Conservation (phyloP, 2,113 vertebrate species). For the Holacanthus passer region DNA sequence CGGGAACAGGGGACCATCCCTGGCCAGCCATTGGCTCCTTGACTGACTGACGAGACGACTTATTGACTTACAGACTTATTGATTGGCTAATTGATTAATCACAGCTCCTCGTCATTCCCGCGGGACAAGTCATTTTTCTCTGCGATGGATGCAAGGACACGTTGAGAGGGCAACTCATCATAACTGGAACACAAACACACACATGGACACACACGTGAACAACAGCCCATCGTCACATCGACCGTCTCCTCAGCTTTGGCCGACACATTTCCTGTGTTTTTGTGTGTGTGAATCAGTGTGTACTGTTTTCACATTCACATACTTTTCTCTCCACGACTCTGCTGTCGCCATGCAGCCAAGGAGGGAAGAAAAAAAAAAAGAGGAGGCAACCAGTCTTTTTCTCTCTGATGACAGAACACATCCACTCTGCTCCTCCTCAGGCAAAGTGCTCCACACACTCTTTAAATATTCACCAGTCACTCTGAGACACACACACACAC, state of each 20-base stretch:
- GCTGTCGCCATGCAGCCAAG: conserved; percentile 52
- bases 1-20: not conserved
- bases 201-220: conserved; percentile 23
- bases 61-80: conserved; percentile 61
- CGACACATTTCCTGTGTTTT: conserved; percentile 46
- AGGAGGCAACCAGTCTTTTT: conserved; percentile 34
- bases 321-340: conserved; percentile 23
- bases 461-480: conserved; percentile 76
- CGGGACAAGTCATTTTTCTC: conserved; percentile 47
- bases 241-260: conserved; percentile 12
- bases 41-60: conserved; percentile 19
- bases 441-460: conserved; percentile 67
- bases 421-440: conserved; percentile 63
- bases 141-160: conserved; percentile 56
- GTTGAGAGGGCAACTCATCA: conserved; percentile 43
- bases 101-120: conserved; percentile 26
- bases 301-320: conserved; percentile 8
- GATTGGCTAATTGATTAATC: conserved; percentile 72
- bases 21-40: not conserved
- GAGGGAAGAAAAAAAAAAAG: not conserved
- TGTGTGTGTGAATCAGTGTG: not conserved
- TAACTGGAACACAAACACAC: conserved; percentile 23
- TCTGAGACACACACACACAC: conserved; percentile 42
- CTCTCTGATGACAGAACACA: conserved; percentile 63
- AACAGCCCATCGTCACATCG: not conserved